Evolutionary conservation across 2,113 vertebrate genomes (phyloP), one percentile per base, ranked within the genome.

Genomic region (Sceloporus tristichus): DNA sequence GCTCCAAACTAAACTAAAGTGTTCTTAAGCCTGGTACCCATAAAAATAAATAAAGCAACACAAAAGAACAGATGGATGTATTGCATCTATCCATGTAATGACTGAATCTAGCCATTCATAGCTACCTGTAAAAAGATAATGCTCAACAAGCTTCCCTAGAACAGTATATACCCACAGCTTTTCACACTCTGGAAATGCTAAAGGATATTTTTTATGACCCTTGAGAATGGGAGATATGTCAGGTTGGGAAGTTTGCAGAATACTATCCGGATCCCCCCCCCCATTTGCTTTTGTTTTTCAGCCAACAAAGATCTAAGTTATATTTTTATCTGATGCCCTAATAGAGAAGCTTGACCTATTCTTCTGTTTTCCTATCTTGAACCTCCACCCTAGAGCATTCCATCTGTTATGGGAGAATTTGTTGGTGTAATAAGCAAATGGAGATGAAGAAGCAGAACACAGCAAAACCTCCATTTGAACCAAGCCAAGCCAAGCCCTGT

Each of bases 71-170:
- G 79, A 59, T 85, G 83, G 87, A 68, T 54, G 29, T 54, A 65
- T 83, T 59, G 76, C 40, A 82, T 84, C 54, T 65, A 48, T 23
- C 62, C 65, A 4, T 62, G 79, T 3, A 86, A 73, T 18, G 29
- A 81, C 34, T 40, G 54, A 76, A 14, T 82, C 29, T 48, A 71
- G 29, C 48, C 34, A 82, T 87, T 90, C 62, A 25, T 4, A 71
- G 19, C n/a, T 75, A 38, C 10, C 77, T 94, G 40, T 78, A 71
- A 81, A 90, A 82, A 90, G 66, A 68, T 62, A 92, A n/a, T 3
- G 29, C 40, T 77, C 73, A 38, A 86, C 53, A 79, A 66, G 25
- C 65, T 79, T 40, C 48, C 38, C 9, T 59, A 82, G 42, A 42
- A 54, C 34, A 25, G 9, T 76, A 11, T 70, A 10, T 40, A 25